Conservation (phyloP, 2,888 invertebrate species). For the Aphidoletes aphidimyza region DNA sequence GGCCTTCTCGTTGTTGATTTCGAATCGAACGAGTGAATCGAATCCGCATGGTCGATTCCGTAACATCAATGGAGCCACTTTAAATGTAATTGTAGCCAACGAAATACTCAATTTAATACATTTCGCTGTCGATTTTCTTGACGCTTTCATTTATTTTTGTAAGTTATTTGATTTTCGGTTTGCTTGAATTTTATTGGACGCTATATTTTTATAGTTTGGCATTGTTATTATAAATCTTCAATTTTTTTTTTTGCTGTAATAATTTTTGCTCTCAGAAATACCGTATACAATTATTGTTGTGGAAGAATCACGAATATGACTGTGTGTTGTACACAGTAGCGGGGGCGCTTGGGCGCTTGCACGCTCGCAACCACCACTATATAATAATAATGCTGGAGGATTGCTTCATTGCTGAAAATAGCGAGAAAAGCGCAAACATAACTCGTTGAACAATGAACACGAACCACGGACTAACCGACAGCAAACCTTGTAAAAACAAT, state of each 20-base stretch:
- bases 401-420: no score
- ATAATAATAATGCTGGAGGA: no score
- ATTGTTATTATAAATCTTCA: not conserved
- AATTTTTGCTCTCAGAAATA: no score
- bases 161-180: no score
- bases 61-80: not conserved
- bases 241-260: not conserved
- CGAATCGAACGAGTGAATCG: not conserved
- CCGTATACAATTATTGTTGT: no score
- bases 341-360: no score
- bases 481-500: conserved; percentile 26
- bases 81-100: not conserved
- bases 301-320: no score
- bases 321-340: no score
- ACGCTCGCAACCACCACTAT: no score
- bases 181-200: no score
- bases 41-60: not conserved
- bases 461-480: not conserved
- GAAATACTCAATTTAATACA: not conserved
- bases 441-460: not conserved
- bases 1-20: not conserved
- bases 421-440: not conserved
- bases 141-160: not conserved
- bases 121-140: not conserved
- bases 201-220: not conserved